These are phyloP conservation scores for Saccopteryx bilineata DNA, from an alignment of 2,113 vertebrate genomes.

Conservation along the genomic window DNA sequence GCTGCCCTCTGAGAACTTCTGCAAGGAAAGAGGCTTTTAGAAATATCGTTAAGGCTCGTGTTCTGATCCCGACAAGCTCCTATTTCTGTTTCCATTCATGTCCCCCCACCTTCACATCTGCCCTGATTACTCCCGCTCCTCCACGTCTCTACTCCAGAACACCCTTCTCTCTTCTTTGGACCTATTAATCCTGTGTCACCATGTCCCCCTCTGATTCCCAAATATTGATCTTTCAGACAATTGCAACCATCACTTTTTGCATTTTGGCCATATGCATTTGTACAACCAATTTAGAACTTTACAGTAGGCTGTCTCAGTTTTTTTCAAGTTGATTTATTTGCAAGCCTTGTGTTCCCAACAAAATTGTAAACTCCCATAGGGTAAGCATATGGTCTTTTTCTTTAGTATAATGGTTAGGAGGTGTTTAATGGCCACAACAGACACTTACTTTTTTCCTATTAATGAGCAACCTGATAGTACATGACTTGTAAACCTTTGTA, in stretches of 20 bases:
- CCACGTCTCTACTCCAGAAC: background rate
- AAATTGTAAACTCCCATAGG: background rate
- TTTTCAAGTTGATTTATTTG: conserved; percentile 49
- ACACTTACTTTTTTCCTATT: conserved; percentile 52
- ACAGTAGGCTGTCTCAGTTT: background rate
- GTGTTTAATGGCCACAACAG: background rate
- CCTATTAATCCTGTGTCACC: background rate
- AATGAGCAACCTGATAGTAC: background rate
- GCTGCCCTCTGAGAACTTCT: background rate
- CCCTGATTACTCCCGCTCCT: background rate
- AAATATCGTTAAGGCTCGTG: background rate
- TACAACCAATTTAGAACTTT: background rate
- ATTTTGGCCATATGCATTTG: background rate
- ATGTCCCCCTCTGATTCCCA: background rate
- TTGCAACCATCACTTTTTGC: background rate
- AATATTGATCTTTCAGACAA: background rate
- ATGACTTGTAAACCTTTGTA: conserved; percentile 30
- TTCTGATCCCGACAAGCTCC: background rate
- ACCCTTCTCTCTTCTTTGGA: background rate
- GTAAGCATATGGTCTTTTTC: background rate
- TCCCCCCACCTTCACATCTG: fast-evolving
- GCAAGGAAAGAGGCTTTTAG: background rate
- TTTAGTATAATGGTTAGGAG: background rate
- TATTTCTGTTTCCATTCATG: background rate
- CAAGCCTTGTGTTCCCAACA: background rate